phyloP scores from a whole-genome alignment of 2,888 invertebrate genomes.

The Phengaris arion region DNA sequence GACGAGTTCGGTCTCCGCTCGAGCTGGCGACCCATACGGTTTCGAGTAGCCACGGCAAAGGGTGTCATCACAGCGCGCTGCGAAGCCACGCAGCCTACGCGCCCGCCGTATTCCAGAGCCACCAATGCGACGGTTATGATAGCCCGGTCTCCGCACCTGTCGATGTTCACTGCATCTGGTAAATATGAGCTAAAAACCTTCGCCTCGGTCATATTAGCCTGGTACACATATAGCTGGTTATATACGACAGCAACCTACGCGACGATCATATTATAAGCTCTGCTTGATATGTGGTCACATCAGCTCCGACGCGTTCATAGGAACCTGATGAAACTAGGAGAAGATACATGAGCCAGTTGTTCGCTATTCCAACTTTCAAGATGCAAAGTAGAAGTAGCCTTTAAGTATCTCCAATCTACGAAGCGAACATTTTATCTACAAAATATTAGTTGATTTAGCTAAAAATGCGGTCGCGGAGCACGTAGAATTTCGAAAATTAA shows the following conservation, averaged over 20 bases:
- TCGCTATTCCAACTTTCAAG: too few species aligned
- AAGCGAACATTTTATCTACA: too few species aligned
- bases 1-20: conserved; percentile 60
- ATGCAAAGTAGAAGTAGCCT: too few species aligned
- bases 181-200: conserved; percentile 33
- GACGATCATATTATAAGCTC: not conserved
- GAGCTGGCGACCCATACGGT: conserved; percentile 62
- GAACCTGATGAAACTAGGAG: not conserved
- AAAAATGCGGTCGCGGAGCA: too few species aligned
- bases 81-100: conserved; percentile 65
- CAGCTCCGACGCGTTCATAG: not conserved
- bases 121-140: conserved; percentile 57
- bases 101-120: conserved; percentile 55
- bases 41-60: conserved; percentile 53
- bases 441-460: too few species aligned
- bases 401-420: too few species aligned
- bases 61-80: conserved; percentile 57
- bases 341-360: too few species aligned
- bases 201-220: not conserved
- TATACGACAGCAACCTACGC: not conserved
- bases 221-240: not conserved
- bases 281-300: too few species aligned
- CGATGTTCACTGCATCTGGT: conserved; percentile 71
- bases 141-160: conserved; percentile 66
- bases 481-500: too few species aligned